Base-by-base conservation (phyloP, 2,888 invertebrate genomes). In the Eupithecia insigniata region DNA sequence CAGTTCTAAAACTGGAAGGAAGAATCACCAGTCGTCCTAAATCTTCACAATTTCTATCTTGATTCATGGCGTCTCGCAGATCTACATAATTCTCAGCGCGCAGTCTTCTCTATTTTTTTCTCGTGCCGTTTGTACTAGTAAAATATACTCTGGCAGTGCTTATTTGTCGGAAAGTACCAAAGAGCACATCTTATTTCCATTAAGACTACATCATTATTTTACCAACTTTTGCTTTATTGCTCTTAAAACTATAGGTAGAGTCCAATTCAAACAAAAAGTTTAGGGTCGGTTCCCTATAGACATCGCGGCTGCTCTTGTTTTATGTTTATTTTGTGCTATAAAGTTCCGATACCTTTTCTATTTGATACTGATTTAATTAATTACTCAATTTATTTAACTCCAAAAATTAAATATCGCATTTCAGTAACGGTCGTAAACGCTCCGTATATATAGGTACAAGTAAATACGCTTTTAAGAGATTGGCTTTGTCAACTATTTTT, bases 211-310 rank as follows among this genome's bases (percentile, higher is more conserved):
- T 30, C 28, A 60, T 60, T 60, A 60, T n/a, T 51, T 22, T 51
- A 51, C 22, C n/a, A 51, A 51, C 18, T 60, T 60, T 30, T 60
- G 28, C 60, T 30, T 30, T 22, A 22, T 51, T 22, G 46, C 46
- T 51, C 46, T 51, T 51, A 22, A 51, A 60, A 14, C 58, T 28
- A 28, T 7, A 26, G 28, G 58, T 30, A 30, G 36, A 58, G n/a
- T 22, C 32, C 36, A 36, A 64, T 34, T 22, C 64, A 64, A 64
- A 64, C 64, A 64, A 26, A 64, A 64, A 64, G 36, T 64, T 64
- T 64, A n/a, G 64, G 64, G 36, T 64, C 36, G 22, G 34, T 18
- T 64, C 36, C 36, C 62, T 34, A 22, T 22, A 14, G 36, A 62
- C 34, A 36, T 14, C 5, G 12, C 6, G 61, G 7, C 32, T 32